Conservation (phyloP, 2,113 vertebrate species). For the Dicerorhinus sumatrensis region DNA sequence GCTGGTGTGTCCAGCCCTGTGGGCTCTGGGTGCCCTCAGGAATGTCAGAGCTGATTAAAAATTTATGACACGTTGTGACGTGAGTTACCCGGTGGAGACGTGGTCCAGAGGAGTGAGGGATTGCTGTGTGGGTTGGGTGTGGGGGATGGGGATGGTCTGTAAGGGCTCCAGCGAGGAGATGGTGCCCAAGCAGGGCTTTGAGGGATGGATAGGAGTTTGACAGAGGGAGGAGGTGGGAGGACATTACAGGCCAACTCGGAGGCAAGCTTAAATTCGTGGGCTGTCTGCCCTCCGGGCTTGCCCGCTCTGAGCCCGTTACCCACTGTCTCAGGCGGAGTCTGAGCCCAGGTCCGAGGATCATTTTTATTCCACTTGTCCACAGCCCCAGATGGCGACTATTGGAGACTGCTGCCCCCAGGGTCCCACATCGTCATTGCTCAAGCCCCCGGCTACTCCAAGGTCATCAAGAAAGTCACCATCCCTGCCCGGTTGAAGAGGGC, state of each 20-base stretch:
- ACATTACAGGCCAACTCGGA: fast-evolving
- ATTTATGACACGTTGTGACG: fast-evolving
- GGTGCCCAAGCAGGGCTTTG: not conserved
- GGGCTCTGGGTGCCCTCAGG: not conserved
- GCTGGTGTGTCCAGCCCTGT: not conserved
- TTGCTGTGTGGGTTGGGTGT: not conserved
- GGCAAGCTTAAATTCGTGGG: not conserved
- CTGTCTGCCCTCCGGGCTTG: fast-evolving
- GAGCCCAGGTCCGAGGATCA: not conserved
- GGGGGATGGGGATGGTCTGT: not conserved
- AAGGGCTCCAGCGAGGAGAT: not conserved
- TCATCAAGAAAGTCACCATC: conserved; percentile 93
- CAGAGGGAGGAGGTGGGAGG: not conserved
- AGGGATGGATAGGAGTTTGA: not conserved
- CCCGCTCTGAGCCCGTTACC: fast-evolving
- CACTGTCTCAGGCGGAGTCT: fast-evolving
- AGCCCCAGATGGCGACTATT: conserved; percentile 97
- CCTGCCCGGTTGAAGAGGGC: conserved; percentile 90
- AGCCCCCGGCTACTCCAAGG: conserved; percentile 92
- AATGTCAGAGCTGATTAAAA: not conserved
- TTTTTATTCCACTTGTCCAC: fast-evolving
- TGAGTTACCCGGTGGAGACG: fast-evolving
- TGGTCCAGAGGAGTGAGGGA: not conserved
- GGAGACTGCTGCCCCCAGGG: conserved; percentile 94
- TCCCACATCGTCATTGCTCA: conserved; percentile 92